A percentile compares a stretch with the other conserved stretches of the same genome.
Conservation (phyloP, 2,113 vertebrate species). For the Rana temporaria region DNA sequence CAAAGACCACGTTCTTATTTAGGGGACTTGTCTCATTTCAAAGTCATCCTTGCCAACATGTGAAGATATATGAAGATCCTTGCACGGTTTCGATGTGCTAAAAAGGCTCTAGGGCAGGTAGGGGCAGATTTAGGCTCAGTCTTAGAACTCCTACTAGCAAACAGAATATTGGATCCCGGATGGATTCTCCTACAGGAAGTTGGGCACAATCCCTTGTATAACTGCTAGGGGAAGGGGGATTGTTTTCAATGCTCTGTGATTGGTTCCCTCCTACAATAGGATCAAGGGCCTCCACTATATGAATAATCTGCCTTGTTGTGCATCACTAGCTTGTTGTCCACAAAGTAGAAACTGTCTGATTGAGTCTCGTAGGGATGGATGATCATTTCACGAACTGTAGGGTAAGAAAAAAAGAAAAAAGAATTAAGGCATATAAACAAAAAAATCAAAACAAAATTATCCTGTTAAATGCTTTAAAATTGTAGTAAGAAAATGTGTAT, state of each 20-base stretch:
- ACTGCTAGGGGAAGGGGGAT: conserved; percentile 58
- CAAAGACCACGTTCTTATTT: conserved; percentile 32
- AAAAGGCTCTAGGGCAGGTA: conserved; percentile 47
- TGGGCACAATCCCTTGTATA: conserved; percentile 62
- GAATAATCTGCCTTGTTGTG: conserved; percentile 99
- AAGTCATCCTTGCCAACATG: conserved; percentile 15
- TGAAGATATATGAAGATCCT: conserved; percentile 18
- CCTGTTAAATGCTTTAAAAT: not conserved
- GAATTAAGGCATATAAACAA: not conserved
- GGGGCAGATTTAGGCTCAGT: conserved; percentile 56
- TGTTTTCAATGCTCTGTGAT: not conserved
- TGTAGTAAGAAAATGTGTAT: no score
- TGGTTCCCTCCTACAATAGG: not conserved
- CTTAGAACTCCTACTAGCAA: conserved; percentile 67
- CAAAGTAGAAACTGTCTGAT: conserved; percentile 99
- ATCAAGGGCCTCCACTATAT: conserved; percentile 89
- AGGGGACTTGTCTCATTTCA: not conserved
- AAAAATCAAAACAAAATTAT: not conserved
- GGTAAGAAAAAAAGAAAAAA: not conserved
- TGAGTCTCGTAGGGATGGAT: conserved; percentile 93
- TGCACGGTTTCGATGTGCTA: conserved; percentile 59
- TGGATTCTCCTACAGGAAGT: conserved; percentile 58
- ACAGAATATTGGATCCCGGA: conserved; percentile 61
- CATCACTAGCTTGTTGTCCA: conserved; percentile 98
- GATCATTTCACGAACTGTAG: conserved; percentile 93